A percentile compares a stretch with the other conserved stretches of the same genome.
These are phyloP conservation scores for Polypedilum vanderplanki DNA, from an alignment of 1,140 invertebrate genomes.

Conservation along the genomic window DNA sequence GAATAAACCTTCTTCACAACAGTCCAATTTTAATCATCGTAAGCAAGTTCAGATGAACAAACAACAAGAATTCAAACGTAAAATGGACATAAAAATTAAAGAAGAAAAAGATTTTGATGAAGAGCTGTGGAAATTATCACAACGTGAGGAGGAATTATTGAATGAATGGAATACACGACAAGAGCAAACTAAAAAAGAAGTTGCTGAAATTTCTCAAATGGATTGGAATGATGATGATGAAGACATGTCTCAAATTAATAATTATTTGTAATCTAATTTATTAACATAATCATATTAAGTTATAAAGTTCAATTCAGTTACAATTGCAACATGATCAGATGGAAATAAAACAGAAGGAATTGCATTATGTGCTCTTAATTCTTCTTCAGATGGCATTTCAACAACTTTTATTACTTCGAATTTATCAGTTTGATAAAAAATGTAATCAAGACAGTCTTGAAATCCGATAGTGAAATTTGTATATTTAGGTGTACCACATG, in stretches of 20 bases:
- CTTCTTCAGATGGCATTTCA: slow-evolving; percentile 69
- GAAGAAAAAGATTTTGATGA: slow-evolving; percentile 14
- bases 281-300: background rate
- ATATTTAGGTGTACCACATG: slow-evolving; percentile 66
- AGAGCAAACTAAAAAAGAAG: background rate
- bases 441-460: slow-evolving; percentile 85
- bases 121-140: background rate
- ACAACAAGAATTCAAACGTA: background rate
- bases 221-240: slow-evolving; percentile 8
- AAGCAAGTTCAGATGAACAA: slow-evolving; percentile 1
- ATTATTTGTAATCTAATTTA: background rate
- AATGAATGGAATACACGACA: background rate
- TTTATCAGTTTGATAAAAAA: slow-evolving; percentile 67
- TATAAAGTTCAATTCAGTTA: slow-evolving; percentile 70
- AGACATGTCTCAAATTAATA: background rate
- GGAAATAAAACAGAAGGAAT: slow-evolving; percentile 82
- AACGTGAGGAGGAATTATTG: background rate
- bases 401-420: slow-evolving; percentile 62
- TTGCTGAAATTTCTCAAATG: background rate
- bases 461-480: slow-evolving; percentile 83
- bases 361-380: slow-evolving; percentile 60
- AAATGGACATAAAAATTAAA: slow-evolving; percentile 6
- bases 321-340: slow-evolving; percentile 84
- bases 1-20: background rate
- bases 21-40: background rate